Evolutionary conservation across 1,140 invertebrate species (phyloP), one percentile per base, ranked within the genome.

Genomic region (Danaus plexippus): DNA sequence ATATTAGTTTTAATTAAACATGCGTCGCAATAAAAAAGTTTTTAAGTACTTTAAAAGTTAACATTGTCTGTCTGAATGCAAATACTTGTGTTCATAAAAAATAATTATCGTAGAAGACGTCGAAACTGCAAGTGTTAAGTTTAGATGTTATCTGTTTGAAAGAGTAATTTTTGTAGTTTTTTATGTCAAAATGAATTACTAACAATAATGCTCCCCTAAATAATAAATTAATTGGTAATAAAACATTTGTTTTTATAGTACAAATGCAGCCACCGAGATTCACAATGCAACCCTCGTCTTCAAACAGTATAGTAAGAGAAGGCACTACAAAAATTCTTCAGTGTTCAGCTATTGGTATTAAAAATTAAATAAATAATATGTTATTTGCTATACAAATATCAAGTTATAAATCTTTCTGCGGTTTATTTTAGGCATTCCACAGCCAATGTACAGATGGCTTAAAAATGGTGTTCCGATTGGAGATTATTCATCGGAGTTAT

Each of bases 241-340:
- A 32, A 32, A 32, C 5, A 7, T 32, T 32, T 62, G 61, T 67
- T 66, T 47, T 87, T 85, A 43, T 75, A 87, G 85, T 71, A 59
- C 82, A 81, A 80, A 82, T 94, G 57, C 93, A 95, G 86, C 93
- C 95, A 44, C 95, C 95, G 32, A 87, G 94, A 57, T 96, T 96
- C 81, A 93, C 92, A 63, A 94, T 91, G 61, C 93, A 95, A 71
- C 94, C 94, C 11, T 94, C 94, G 32, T 91, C 92, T 43, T 93
- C 93, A 61, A 94, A 93, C 63, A 95, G 92, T 75, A 92, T 96
- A 73, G 93, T 96, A 66, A 92, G 91, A 76, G 94, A 96, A 88
- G 94, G 94, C 75, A 90, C 93, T 61, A 95, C 93, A 10, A 97
- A 96, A 90, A 95, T 96, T 81, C 89, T 96, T 56, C 94, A 96